These are phyloP conservation scores for Archips crataeganus DNA, from an alignment of 2,888 invertebrate species.

Conservation along the genomic window DNA sequence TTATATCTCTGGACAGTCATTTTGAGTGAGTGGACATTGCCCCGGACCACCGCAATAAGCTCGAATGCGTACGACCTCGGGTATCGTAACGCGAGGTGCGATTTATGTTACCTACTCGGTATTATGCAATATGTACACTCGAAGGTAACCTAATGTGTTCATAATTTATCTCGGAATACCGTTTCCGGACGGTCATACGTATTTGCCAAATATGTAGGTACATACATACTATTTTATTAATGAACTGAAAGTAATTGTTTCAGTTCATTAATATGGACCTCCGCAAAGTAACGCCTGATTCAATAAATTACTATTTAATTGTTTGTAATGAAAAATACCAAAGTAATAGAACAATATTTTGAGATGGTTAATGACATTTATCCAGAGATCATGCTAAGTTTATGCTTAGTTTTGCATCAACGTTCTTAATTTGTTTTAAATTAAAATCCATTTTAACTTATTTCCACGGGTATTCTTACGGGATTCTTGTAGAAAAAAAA, in stretches of 20 bases:
- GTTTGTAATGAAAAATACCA: background rate
- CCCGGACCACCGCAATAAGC: background rate
- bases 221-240: background rate
- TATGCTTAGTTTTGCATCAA: background rate
- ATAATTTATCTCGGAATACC: conserved; percentile 13
- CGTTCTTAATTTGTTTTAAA: background rate
- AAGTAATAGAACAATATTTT: background rate
- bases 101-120: conserved; percentile 1
- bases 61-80: background rate
- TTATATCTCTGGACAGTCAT: background rate
- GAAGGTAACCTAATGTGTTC: conserved; percentile 22
- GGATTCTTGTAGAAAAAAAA: too few species aligned
- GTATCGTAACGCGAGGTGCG: background rate
- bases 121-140: conserved; percentile 7
- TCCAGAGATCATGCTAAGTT: background rate
- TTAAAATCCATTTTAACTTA: background rate
- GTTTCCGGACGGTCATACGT: background rate
- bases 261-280: too few species aligned
- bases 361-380: background rate
- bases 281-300: too few species aligned
- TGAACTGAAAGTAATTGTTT: too few species aligned
- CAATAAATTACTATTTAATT: background rate
- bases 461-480: background rate
- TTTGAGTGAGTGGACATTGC: conserved; percentile 1
- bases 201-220: background rate